Base-by-base conservation (phyloP, 2,888 invertebrate species). In the Cenopis cana region DNA sequence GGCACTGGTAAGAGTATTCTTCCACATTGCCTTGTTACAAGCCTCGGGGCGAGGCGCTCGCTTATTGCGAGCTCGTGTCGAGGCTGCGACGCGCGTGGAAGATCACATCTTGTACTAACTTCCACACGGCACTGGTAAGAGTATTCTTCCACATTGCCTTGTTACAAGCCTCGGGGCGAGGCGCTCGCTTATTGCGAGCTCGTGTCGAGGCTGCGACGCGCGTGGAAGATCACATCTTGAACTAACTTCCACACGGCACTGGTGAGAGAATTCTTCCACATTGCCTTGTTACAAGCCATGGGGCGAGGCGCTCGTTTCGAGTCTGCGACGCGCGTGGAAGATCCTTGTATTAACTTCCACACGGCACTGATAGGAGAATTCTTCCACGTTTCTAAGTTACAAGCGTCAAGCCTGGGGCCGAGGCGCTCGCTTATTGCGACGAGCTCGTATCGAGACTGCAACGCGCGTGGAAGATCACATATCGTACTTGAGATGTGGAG, bases 311-410 rank as follows among this genome's bases (percentile, higher is more conserved):
- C 95, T 99, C 79, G 94, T 98, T 14, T 94, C 24, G 50, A 94
- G 98, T 73, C 94, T 98, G 64, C 96, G 97, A 82, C 95, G 95
- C 78, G 97, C 98, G 10, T 97, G 96, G 89, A 97, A 96, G 93
- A 96, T 98, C 75, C 97, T 24, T 24, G 24, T 24, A 24, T 4
- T 24, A 24, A 24, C 24, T 24, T 24, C 24, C 4, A 98, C 85
- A 95, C 95, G 61, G 97, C 97, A 64, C 4, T 24, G 24, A 4
- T 24, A 24, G 4, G 24, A 24, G 24, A 24, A 24, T 24, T 99
- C 99, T 14, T 99, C 99, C 0, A 99, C 99, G 18, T 99, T 99
- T 94, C 99, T 99, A 0, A 95, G 99, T 20, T 99, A 24, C 24
- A 0, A 97, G 98, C 89, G 98, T 99, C 81, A 97, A 97, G 78